Evolutionary conservation across 2,797 vertebrate genomes (phyloP), one percentile per base, ranked within the genome.

Genomic region (Valencia hispanica): DNA sequence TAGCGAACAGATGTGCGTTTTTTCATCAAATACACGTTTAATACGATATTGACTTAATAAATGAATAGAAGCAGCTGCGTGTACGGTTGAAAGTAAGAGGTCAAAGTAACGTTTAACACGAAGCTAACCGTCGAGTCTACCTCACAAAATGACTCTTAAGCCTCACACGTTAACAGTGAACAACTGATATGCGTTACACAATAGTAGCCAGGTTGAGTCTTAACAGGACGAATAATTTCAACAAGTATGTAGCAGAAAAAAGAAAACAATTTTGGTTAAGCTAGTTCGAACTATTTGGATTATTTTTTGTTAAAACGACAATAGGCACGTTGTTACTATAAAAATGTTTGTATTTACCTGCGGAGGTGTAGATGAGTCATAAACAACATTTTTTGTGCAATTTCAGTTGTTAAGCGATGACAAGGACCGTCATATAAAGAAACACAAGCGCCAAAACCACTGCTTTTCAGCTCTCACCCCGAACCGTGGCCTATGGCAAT

Each of bases 401-500:
- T 32, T 73, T 1, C 22, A n/a, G 8, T 20, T 17, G 36, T 1
- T 18, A 1, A 0, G 0, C 8, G 4, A 22, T 43, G 4, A 47
- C 45, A 39, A 51, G 18, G 48, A 51, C 1, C 41, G 12, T 39
- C 0, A 53, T 22, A 20, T 78, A 55, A 47, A 20, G 25, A 69
- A 59, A 34, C 2, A 76, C 69, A 71, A 84, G 86, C 85, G 88
- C 89, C 86, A 87, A 90, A 88, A 86, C 39, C 30, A 55, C 11
- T 8, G 57, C 30, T 18, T 87, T 85, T 83, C 73, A 34, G 41
- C 11, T 27, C 27, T 32, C 77, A 71, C 72, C 79, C 32, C 22
- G 30, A 88, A 87, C 84, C 79, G 75, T 63, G 93, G 93, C 93
- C 93, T 90, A 32, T 11, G 0, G 41, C 12, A 51, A 22, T 30